These are phyloP conservation scores for Cosmopolites sordidus DNA, from an alignment of 2,888 invertebrate genomes.

Conservation along the genomic window DNA sequence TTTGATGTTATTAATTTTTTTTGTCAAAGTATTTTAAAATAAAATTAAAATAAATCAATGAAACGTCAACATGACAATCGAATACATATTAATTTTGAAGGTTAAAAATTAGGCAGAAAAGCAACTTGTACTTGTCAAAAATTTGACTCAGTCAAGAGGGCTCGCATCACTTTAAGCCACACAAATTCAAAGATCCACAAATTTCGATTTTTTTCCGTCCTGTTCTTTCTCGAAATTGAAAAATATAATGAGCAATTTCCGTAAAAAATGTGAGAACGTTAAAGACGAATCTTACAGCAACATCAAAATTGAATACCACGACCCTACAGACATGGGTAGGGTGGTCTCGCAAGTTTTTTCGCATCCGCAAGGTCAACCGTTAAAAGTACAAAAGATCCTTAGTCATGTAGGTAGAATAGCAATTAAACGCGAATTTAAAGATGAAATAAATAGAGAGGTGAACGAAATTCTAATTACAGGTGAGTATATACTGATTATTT, in stretches of 20 bases:
- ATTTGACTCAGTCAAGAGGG: not conserved
- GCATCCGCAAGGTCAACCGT: constrained; percentile 28
- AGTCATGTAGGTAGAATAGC: constrained; percentile 39
- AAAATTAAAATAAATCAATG: no score
- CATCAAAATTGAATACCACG: constrained; percentile 34
- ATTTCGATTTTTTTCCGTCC: not conserved
- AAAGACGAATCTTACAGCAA: constrained; percentile 15
- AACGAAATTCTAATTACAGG: not conserved
- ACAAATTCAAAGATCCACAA: not conserved
- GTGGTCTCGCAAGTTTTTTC: constrained; percentile 35
- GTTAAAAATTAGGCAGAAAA: no score
- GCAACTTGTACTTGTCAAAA: not conserved
- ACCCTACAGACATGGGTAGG: constrained; percentile 32
- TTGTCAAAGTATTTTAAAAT: no score
- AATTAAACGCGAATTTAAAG: constrained; percentile 39
- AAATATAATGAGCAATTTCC: constrained; percentile 14
- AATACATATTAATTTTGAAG: no score
- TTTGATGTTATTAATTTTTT: no score
- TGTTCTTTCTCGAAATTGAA: not conserved
- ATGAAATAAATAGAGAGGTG: constrained; percentile 29
- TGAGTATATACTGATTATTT: constrained; percentile 12
- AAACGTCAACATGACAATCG: no score
- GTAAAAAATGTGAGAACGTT: constrained; percentile 4
- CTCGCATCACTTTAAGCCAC: not conserved
- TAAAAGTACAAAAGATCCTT: constrained; percentile 34